These are phyloP conservation scores for Acanthopagrus latus DNA, from an alignment of 2,797 vertebrate species.

Conservation along the genomic window DNA sequence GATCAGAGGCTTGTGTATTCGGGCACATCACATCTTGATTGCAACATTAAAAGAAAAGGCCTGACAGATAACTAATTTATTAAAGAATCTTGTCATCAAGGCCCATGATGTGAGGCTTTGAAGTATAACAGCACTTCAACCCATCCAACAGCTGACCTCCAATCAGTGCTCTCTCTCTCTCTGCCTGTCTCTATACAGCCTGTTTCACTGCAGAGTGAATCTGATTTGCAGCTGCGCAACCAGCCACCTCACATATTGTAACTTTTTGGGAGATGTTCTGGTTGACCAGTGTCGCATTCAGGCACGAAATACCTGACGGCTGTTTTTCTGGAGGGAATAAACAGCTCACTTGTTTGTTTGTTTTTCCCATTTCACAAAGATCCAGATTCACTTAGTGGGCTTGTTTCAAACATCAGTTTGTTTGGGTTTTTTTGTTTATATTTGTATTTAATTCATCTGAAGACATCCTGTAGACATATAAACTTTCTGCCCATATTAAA, in stretches of 20 bases:
- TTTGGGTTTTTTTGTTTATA: not conserved
- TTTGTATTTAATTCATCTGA: not conserved
- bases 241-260: slow-evolving; percentile 10
- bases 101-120: slow-evolving; percentile 37
- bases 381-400: not conserved
- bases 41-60: slow-evolving; percentile 11
- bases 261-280: slow-evolving; percentile 26
- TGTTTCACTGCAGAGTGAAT: slow-evolving; percentile 34
- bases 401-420: not conserved
- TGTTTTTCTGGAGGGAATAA: not conserved
- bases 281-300: slow-evolving; percentile 16
- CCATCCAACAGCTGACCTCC: slow-evolving; percentile 59
- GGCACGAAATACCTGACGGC: not conserved
- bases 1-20: slow-evolving; percentile 36
- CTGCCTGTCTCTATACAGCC: not conserved
- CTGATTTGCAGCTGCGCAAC: slow-evolving; percentile 57
- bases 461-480: not conserved
- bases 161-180: slow-evolving; percentile 37
- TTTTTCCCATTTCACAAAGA: not conserved
- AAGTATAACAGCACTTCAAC: slow-evolving; percentile 43
- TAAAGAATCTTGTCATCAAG: slow-evolving; percentile 31
- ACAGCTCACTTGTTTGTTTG: too few species aligned
- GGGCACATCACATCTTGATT: slow-evolving; percentile 42
- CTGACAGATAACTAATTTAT: slow-evolving; percentile 34
- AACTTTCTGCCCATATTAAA: not conserved